phyloP scores from a whole-genome alignment of 1,140 invertebrate genomes.

The Himalopsyche phryganea region DNA sequence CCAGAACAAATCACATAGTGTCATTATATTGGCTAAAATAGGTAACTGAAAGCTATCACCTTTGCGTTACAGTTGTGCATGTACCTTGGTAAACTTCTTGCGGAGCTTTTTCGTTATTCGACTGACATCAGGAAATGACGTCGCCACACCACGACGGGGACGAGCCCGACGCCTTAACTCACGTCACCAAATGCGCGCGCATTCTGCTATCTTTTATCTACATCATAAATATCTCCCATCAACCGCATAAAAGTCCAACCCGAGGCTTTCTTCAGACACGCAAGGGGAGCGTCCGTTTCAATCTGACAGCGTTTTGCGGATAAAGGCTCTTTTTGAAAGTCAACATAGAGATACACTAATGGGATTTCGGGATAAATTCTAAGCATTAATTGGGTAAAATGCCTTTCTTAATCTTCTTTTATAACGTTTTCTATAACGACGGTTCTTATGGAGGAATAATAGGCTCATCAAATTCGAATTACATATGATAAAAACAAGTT shows the following conservation, averaged over 20 bases:
- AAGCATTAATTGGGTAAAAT: constrained; percentile 20
- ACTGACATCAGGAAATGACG: constrained; percentile 1
- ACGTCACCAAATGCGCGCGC: neutral
- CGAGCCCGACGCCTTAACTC: too few relatives aligned
- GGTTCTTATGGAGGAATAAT: neutral
- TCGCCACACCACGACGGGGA: neutral
- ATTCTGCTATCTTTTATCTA: constrained; percentile 23
- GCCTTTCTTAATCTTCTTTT: neutral
- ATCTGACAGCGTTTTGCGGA: constrained; percentile 7
- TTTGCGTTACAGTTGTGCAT: neutral
- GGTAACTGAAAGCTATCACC: neutral
- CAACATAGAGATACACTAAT: constrained; percentile 23
- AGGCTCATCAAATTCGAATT: neutral
- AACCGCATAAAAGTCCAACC: constrained; percentile 22
- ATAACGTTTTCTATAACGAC: constrained; percentile 1
- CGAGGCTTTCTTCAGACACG: constrained; percentile 15
- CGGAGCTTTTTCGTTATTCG: constrained; percentile 3
- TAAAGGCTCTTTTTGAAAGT: constrained; percentile 24
- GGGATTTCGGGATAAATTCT: constrained; percentile 25
- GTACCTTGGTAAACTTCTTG: neutral
- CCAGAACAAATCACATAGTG: too few relatives aligned
- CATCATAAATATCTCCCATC: constrained; percentile 29
- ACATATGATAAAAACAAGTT: neutral
- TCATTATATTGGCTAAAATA: constrained; percentile 6
- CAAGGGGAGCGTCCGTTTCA: constrained; percentile 18